A percentile compares a stretch with the other conserved stretches of the same genome.
These are phyloP conservation scores for Argyrosomus japonicus DNA, from an alignment of 2,113 vertebrate genomes.

Conservation along the genomic window DNA sequence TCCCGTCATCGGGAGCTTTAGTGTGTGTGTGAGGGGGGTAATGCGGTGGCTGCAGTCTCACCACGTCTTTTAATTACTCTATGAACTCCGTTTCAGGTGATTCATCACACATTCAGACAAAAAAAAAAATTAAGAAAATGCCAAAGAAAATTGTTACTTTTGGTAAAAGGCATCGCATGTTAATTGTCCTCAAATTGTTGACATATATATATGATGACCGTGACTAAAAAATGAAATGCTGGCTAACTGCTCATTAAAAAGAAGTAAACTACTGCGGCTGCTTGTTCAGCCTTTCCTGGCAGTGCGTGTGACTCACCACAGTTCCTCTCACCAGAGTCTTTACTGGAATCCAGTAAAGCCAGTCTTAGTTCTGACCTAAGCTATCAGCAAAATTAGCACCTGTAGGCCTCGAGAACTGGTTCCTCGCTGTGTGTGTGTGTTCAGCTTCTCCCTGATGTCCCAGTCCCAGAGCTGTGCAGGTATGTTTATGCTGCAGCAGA, in stretches of 20 bases:
- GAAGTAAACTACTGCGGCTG: conserved; percentile 11
- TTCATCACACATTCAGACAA: conserved; percentile 31
- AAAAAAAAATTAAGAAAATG: background rate
- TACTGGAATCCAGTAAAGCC: conserved; percentile 61
- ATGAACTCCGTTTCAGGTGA: conserved; percentile 34
- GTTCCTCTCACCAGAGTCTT: conserved; percentile 35
- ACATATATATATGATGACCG: background rate
- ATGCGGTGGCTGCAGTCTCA: conserved; percentile 8
- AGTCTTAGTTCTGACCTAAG: conserved; percentile 30
- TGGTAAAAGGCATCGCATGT: conserved; percentile 3
- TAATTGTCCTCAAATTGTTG: conserved; percentile 14
- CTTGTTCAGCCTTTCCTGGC: conserved; percentile 59
- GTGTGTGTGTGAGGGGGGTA: conserved; percentile 23
- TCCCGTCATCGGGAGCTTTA: conserved; percentile 29
- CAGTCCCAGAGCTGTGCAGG: conserved; percentile 50
- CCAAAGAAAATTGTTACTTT: conserved; percentile 12
- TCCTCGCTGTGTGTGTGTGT: conserved; percentile 9
- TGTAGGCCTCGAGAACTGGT: conserved; percentile 27
- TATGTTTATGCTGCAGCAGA: conserved; percentile 70
- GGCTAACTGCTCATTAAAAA: conserved; percentile 38
- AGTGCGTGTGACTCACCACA: conserved; percentile 57
- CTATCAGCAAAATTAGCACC: conserved; percentile 55
- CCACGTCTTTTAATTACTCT: conserved; percentile 30
- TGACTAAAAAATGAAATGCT: conserved; percentile 12
- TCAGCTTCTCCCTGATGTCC: conserved; percentile 26